These are phyloP conservation scores for Chironomus striatipennis DNA, from an alignment of 1,140 invertebrate genomes.

Conservation along the genomic window DNA sequence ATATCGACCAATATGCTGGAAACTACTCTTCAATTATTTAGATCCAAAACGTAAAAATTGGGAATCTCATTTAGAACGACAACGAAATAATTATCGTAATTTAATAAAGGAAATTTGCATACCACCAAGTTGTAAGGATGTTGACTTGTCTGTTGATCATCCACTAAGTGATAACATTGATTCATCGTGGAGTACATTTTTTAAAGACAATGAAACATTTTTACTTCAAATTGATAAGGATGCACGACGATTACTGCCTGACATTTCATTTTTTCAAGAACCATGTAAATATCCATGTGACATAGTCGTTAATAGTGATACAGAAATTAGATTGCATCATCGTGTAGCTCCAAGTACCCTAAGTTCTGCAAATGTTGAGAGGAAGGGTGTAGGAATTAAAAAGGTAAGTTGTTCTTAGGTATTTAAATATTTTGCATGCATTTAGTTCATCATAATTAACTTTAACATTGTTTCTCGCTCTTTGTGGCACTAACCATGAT, in stretches of 20 bases:
- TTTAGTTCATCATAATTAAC: constrained; percentile 18
- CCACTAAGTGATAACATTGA: constrained; percentile 89
- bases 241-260: constrained; percentile 86
- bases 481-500: constrained; percentile 26
- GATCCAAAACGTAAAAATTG: constrained; percentile 55
- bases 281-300: constrained; percentile 76
- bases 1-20: constrained; percentile 69
- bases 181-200: constrained; percentile 87
- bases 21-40: constrained; percentile 73
- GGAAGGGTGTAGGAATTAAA: constrained; percentile 78
- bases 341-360: constrained; percentile 79
- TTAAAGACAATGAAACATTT: constrained; percentile 91
- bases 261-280: constrained; percentile 93
- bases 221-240: constrained; percentile 96
- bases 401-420: constrained; percentile 52
- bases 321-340: constrained; percentile 71
- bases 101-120: constrained; percentile 83
- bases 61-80: constrained; percentile 54
- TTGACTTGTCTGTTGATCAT: constrained; percentile 62
- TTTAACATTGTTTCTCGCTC: neutral
- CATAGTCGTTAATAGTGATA: constrained; percentile 61
- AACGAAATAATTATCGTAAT: constrained; percentile 68
- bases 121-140: constrained; percentile 56
- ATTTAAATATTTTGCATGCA: too few species aligned
- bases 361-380: constrained; percentile 78